A percentile compares a stretch with the other conserved stretches of the same genome.
Evolutionary conservation across 2,797 vertebrate genomes (phyloP).

Genomic region (Muscicapa striata): DNA sequence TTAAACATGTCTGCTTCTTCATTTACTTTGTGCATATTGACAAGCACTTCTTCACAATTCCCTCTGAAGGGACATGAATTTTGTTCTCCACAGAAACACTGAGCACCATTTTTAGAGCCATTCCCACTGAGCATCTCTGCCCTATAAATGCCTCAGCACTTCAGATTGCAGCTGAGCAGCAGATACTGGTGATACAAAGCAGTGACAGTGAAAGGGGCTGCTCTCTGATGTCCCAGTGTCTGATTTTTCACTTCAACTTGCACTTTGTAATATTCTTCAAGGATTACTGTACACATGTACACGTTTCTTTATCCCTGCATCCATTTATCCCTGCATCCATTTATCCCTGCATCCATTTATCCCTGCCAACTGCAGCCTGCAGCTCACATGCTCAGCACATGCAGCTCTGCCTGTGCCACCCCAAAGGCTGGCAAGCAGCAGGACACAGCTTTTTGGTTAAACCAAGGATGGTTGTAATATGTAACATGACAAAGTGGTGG

Average conservation of each 20-base stretch:
- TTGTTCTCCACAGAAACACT: not conserved
- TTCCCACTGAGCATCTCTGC: not conserved
- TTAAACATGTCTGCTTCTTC: not conserved
- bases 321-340: not conserved
- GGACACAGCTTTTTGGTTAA: not conserved
- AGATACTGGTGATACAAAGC: fast-evolving
- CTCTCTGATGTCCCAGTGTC: not conserved
- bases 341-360: too few relatives aligned
- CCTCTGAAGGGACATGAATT: not conserved
- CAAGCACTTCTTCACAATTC: not conserved
- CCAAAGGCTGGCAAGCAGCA: not conserved
- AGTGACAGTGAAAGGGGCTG: not conserved
- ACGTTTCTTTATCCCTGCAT: not conserved
- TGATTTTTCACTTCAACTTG: not conserved
- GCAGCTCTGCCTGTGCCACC: not conserved
- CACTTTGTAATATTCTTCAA: not conserved
- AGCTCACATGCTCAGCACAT: not conserved
- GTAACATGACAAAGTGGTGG: not conserved
- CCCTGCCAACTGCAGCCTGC: not conserved
- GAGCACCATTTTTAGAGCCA: not conserved
- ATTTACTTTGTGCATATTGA: not conserved
- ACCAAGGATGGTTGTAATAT: not conserved
- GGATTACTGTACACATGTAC: not conserved
- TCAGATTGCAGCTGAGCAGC: not conserved
- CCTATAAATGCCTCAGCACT: not conserved